Percentiles rank a stretch among this genome's conserved stretches.
phyloP scores from a whole-genome alignment of 1,140 invertebrate genomes.

The Euglossa dilemma region DNA sequence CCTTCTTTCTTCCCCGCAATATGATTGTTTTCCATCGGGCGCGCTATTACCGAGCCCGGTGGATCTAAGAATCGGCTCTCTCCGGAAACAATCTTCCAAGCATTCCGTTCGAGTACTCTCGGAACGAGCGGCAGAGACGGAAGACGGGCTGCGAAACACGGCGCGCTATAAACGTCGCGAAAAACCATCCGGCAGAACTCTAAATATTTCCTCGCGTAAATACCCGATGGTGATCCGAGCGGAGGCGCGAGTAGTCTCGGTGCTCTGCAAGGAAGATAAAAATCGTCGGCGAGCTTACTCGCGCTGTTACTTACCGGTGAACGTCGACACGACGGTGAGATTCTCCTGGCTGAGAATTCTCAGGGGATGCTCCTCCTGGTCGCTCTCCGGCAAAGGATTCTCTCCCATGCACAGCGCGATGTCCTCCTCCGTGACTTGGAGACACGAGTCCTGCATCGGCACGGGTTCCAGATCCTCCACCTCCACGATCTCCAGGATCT shows the following conservation, averaged over 20 bases:
- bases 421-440: slow-evolving; percentile 96
- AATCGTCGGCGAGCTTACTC: not conserved
- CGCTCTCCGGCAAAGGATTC: slow-evolving; percentile 88
- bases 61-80: slow-evolving; percentile 36
- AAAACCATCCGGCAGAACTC: not conserved
- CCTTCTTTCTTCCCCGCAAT: slow-evolving; percentile 11
- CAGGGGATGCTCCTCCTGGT: slow-evolving; percentile 91
- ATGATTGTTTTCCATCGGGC: slow-evolving; percentile 52
- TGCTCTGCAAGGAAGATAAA: not conserved
- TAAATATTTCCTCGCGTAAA: not conserved
- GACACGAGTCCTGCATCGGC: slow-evolving; percentile 91
- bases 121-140: not conserved
- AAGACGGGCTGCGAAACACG: not conserved
- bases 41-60: slow-evolving; percentile 33
- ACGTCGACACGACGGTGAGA: slow-evolving; percentile 93
- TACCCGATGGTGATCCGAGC: not conserved
- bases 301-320: slow-evolving; percentile 88
- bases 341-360: slow-evolving; percentile 94
- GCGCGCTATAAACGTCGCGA: not conserved
- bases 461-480: slow-evolving; percentile 91
- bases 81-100: slow-evolving; percentile 26
- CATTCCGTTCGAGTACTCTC: slow-evolving; percentile 24
- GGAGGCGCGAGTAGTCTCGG: not conserved
- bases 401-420: slow-evolving; percentile 94
- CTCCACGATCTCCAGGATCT: slow-evolving; percentile 92